phyloP scores from a whole-genome alignment of 2,113 vertebrate species.

The Prinia subflava region DNA sequence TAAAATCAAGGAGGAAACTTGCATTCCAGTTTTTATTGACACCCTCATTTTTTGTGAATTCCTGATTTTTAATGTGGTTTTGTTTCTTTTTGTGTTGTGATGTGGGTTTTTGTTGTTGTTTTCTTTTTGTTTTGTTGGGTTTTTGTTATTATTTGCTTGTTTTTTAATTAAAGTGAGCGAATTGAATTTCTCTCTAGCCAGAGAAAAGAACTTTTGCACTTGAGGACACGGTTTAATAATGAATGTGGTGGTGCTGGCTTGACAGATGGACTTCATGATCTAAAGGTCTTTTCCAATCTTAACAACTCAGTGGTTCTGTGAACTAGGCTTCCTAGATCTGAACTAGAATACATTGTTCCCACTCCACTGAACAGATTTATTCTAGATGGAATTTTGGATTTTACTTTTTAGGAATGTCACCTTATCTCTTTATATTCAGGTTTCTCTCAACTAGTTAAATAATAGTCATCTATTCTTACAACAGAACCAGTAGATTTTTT shows the following conservation, averaged over 20 bases:
- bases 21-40: neutral
- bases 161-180: neutral
- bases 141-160: neutral
- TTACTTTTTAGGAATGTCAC: neutral
- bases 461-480: neutral
- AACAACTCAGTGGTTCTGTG: neutral
- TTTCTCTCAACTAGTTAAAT: neutral
- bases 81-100: neutral
- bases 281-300: neutral
- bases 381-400: neutral
- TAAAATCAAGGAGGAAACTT: neutral
- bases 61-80: neutral
- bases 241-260: neutral
- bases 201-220: neutral
- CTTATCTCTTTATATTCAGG: neutral
- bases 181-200: rapidly evolving
- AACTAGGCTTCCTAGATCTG: neutral
- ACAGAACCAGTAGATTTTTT: neutral
- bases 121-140: neutral
- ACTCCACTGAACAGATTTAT: neutral
- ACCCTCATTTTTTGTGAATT: neutral
- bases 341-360: neutral
- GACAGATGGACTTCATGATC: neutral
- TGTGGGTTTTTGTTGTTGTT: neutral
- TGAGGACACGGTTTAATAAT: neutral